Evolutionary conservation across 2,797 vertebrate genomes (phyloP), one percentile per base, ranked within the genome.

Genomic region (Ceyx erithaca): DNA sequence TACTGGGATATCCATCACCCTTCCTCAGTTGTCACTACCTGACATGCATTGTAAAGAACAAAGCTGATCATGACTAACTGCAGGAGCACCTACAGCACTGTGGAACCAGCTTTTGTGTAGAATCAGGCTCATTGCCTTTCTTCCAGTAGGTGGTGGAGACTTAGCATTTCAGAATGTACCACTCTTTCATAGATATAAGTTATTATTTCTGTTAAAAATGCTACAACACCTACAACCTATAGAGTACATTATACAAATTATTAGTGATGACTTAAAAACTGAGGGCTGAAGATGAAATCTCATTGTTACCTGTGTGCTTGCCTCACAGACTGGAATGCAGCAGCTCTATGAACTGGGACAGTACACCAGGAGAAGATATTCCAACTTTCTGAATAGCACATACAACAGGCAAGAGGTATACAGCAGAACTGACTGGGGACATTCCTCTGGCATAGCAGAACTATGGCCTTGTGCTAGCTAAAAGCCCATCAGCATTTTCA

Each of bases 321-420:
- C 46, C 66, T 79, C 4, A 7, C 70, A 98, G 98, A 52, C 94
- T 89, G 98, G 98, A 82, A 98, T 98, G 93, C 75, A 94, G 54
- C 98, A 98, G 78, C 97, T 98, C 0, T 98, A 97, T 78, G 93
- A 97, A 70, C 97, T 98, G 59, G 98, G 98, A 75, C 66, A 83
- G 16, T 98, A 98, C 54, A n/a, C 40, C 13, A 97, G 89, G 83
- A 90, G 93, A 88, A 96, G 97, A 94, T 98, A 98, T 6, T 82
- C 79, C 82, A 89, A 4, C 41, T 97, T 98, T 82, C 40, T 98
- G 91, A 98, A 96, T 57, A 92, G 93, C 43, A 95, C 96, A 22
- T 98, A 98, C 75, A 97, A 95, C 35, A 95, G 45, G 48, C 72
- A 97, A 51, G 96, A 98, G 97, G 98, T 96, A 97, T 16, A 57